Base-by-base conservation (phyloP, 2,113 vertebrate genomes). In the Oreocharis arfaki region DNA sequence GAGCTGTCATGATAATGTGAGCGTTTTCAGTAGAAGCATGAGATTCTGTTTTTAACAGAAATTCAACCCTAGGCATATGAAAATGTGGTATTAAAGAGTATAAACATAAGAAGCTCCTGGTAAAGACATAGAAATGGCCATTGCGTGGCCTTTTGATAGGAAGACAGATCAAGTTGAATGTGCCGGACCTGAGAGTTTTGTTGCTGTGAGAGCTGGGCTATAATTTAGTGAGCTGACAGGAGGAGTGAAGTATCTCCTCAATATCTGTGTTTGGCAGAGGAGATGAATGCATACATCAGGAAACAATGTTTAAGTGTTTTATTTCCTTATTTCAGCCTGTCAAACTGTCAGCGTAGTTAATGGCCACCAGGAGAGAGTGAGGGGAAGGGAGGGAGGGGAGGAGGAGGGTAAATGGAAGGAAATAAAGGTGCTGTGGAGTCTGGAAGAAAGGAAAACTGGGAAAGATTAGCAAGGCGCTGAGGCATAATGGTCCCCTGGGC, bases 231-330 rank as follows among this genome's bases (percentile, higher is more conserved):
- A 96, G 95, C 98, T 98, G 98, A 98, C 98, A 98, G 98, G 97
- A 98, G 98, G 98, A 98, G 98, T 98, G 98, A 99, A 98, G 98
- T 97, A 98, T 99, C 98, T 98, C 96, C 97, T 98, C 98, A 98
- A 98, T 98, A 98, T 98, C 98, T 97, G 97, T 98, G 98, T 98
- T 98, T 99, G 99, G 98, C 98, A 98, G 98, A 95, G 96, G 97
- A 98, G 98, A 99, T 99, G 98, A 99, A 99, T 98, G 98, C 98
- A 98, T 98, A 98, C 98, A 98, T 98, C 97, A 98, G 97, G 98
- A 98, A 97, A 98, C 98, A 97, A 97, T 97, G 97, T 98, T 98
- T 98, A 98, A 98, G 98, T 98, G 98, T 98, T 98, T 98, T 98
- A 98, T 98, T 98, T 98, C 98, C 98, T 98, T 98, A 97, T 98